A percentile compares a stretch with the other conserved stretches of the same genome.
These are phyloP conservation scores for Apostichopus parvimensis DNA, from an alignment of 35 echinoderm and acorn worm genomes.

Conservation along the genomic window DNA sequence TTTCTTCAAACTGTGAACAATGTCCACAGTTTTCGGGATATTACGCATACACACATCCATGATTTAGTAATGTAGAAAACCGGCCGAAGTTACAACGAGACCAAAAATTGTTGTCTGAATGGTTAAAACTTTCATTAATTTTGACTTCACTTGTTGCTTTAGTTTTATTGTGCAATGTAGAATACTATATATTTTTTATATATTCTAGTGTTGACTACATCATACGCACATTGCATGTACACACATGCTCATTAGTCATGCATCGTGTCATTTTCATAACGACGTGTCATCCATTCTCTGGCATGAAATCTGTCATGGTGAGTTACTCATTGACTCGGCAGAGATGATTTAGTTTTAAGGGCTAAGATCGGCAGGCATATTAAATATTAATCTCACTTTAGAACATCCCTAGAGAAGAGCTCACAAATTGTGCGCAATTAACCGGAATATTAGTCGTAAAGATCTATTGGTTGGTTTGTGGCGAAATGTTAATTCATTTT, in stretches of 20 bases:
- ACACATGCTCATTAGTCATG: not conserved
- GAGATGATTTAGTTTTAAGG: slow-evolving; percentile 19
- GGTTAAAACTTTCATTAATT: no score
- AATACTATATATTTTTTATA: no score
- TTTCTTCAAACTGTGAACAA: no score
- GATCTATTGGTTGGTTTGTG: not conserved
- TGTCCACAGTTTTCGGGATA: no score
- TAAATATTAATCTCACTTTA: slow-evolving; percentile 33
- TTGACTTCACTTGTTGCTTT: no score
- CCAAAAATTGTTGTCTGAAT: no score
- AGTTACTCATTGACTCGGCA: slow-evolving; percentile 22
- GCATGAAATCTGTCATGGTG: slow-evolving; percentile 6
- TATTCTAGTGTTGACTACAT: no score
- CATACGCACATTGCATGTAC: not conserved
- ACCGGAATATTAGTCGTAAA: not conserved
- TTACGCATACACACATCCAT: no score
- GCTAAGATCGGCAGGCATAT: not conserved
- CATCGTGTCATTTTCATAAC: not conserved
- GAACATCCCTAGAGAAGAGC: not conserved
- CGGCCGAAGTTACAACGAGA: no score
- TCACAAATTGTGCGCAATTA: not conserved
- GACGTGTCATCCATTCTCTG: not conserved
- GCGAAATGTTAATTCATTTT: not conserved
- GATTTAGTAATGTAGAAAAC: no score
- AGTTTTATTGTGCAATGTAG: no score